These are phyloP conservation scores for Stegana nigrithorax DNA, from an alignment of 2,888 invertebrate genomes.

Conservation along the genomic window DNA sequence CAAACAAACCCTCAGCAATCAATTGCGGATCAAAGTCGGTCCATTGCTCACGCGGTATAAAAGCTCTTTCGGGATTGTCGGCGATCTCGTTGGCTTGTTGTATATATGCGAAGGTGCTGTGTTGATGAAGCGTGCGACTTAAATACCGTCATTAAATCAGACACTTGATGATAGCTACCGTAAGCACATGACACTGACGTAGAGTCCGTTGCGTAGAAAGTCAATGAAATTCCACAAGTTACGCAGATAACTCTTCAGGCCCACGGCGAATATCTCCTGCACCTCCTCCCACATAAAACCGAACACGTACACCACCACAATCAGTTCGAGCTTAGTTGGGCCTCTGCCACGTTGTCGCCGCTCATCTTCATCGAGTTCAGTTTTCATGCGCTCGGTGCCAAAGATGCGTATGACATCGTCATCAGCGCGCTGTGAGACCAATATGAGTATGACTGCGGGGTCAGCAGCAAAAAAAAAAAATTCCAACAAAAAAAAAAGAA, in stretches of 20 bases:
- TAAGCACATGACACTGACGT: slow-evolving; percentile 79
- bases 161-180: too few species aligned
- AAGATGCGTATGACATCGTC: slow-evolving; percentile 79
- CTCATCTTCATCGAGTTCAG: slow-evolving; percentile 74
- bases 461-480: too few species aligned
- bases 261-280: slow-evolving; percentile 88
- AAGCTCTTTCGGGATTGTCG: slow-evolving; percentile 77
- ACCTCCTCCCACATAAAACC: slow-evolving; percentile 94
- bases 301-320: slow-evolving; percentile 86
- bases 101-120: slow-evolving; percentile 78
- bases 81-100: slow-evolving; percentile 80
- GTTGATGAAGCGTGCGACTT: too few species aligned
- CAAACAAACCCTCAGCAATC: slow-evolving; percentile 92
- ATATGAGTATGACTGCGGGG: slow-evolving; percentile 83
- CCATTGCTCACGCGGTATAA: slow-evolving; percentile 87
- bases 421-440: slow-evolving; percentile 92
- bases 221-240: slow-evolving; percentile 98
- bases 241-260: slow-evolving; percentile 85
- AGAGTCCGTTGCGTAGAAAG: slow-evolving; percentile 89
- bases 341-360: slow-evolving; percentile 84
- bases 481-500: too few species aligned
- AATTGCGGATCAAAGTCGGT: slow-evolving; percentile 93
- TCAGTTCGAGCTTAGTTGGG: slow-evolving; percentile 85
- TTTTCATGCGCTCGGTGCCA: slow-evolving; percentile 78
- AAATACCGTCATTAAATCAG: too few species aligned